phyloP scores from a whole-genome alignment of 2,113 vertebrate genomes.

The Burhinus oedicnemus region DNA sequence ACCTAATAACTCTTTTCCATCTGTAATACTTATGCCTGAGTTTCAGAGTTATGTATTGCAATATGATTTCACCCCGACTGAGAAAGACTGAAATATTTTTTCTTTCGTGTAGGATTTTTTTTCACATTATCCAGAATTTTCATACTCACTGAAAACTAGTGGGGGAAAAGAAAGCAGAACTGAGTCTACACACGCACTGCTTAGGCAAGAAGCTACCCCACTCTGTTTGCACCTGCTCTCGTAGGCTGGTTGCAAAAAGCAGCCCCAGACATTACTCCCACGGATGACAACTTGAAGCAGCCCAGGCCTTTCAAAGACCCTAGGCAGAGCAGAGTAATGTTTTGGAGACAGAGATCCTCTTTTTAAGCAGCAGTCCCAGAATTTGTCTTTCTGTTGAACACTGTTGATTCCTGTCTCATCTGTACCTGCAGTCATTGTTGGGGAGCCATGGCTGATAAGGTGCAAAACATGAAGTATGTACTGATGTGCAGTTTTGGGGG shows the following conservation, averaged over 20 bases:
- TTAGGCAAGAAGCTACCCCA: neutral
- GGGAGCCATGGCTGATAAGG: neutral
- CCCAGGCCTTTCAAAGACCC: neutral
- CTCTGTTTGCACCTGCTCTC: neutral
- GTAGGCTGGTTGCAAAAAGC: neutral
- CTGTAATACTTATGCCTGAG: slow-evolving; percentile 3
- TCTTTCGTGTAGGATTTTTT: neutral
- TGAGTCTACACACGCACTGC: neutral
- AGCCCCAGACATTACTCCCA: neutral
- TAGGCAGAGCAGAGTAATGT: neutral
- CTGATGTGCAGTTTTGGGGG: neutral
- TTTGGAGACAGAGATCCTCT: neutral
- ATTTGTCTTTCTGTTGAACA: neutral
- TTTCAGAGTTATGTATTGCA: slow-evolving; percentile 37
- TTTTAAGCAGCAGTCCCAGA: neutral
- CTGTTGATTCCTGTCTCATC: neutral
- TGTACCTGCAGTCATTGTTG: neutral
- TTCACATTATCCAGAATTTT: neutral
- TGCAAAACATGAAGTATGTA: neutral
- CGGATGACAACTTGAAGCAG: neutral
- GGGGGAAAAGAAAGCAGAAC: neutral
- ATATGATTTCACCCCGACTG: slow-evolving; percentile 31
- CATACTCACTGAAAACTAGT: neutral
- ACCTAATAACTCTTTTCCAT: slow-evolving; percentile 56
- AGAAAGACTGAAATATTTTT: slow-evolving; percentile 14